These are phyloP conservation scores for Eulemur rufifrons DNA, from an alignment of 2,113 vertebrate species.

Conservation along the genomic window DNA sequence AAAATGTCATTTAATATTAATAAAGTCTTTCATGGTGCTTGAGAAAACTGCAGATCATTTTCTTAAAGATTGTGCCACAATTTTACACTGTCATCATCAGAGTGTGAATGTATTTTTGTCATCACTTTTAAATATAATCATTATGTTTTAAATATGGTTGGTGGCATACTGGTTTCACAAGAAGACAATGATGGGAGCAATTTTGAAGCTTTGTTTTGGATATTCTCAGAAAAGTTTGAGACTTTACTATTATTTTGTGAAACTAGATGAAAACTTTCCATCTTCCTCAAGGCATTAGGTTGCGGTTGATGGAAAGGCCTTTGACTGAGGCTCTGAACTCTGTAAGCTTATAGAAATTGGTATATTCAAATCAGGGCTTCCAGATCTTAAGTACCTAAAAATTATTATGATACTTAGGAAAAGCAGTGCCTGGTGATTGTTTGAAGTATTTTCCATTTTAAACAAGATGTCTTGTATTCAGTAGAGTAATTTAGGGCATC, in stretches of 20 bases:
- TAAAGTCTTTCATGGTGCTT: background rate
- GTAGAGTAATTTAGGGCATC: conserved; percentile 42
- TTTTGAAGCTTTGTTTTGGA: background rate
- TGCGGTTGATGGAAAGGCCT: background rate
- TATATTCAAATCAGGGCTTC: background rate
- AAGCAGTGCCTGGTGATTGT: background rate
- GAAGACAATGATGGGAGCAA: background rate
- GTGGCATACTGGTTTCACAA: background rate
- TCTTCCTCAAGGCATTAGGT: background rate
- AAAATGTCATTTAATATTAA: background rate
- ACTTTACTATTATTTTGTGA: background rate
- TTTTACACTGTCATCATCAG: background rate
- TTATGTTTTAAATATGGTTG: background rate
- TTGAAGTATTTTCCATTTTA: conserved; percentile 40
- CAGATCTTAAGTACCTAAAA: background rate
- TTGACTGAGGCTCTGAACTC: background rate
- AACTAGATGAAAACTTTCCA: background rate
- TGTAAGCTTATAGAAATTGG: background rate
- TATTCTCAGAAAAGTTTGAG: background rate
- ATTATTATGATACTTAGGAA: background rate
- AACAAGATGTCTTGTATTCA: conserved; percentile 35
- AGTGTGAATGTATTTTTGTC: background rate
- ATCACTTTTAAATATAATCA: background rate
- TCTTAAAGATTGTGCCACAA: background rate
- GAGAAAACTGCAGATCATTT: background rate